A percentile compares a stretch with the other conserved stretches of the same genome.
Conservation (phyloP, 1,140 invertebrate genomes). For the Thaumetopoea pityocampa region DNA sequence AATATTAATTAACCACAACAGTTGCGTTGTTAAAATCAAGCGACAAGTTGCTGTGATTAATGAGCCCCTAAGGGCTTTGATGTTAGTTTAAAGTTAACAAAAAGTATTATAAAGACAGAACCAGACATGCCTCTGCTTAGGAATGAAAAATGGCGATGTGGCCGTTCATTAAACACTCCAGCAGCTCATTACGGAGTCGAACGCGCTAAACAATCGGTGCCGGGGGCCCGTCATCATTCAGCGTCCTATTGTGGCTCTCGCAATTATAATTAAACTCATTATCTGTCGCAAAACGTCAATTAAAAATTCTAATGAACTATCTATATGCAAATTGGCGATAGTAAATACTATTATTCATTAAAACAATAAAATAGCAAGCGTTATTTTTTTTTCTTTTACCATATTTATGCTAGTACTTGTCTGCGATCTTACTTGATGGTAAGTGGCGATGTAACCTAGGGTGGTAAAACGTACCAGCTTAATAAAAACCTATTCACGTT, state of each 20-base stretch:
- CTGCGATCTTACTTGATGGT: too few species aligned
- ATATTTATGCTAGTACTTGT: too few species aligned
- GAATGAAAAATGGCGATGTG: conserved; percentile 21
- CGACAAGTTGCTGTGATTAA: too few species aligned
- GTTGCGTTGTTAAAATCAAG: too few species aligned
- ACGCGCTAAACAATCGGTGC: conserved; percentile 40
- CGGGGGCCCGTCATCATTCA: conserved; percentile 45
- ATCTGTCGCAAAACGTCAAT: conserved; percentile 23
- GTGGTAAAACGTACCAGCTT: too few species aligned
- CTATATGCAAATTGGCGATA: conserved; percentile 1
- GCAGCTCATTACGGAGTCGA: conserved; percentile 48
- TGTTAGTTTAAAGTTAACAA: conserved; percentile 5
- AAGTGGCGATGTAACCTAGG: too few species aligned
- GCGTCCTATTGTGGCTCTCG: conserved; percentile 43
- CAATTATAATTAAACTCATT: conserved; percentile 42
- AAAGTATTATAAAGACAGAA: conserved; percentile 1
- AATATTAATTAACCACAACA: too few species aligned
- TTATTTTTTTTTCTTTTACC: too few species aligned
- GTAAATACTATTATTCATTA: not conserved
- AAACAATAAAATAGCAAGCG: too few species aligned
- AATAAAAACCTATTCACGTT: too few species aligned
- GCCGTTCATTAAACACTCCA: conserved; percentile 41
- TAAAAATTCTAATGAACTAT: conserved; percentile 19
- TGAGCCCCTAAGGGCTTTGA: too few species aligned
- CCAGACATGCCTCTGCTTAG: conserved; percentile 18